Evolutionary conservation across 2,797 vertebrate genomes (phyloP).

Genomic region (Megalops cyprinoides): DNA sequence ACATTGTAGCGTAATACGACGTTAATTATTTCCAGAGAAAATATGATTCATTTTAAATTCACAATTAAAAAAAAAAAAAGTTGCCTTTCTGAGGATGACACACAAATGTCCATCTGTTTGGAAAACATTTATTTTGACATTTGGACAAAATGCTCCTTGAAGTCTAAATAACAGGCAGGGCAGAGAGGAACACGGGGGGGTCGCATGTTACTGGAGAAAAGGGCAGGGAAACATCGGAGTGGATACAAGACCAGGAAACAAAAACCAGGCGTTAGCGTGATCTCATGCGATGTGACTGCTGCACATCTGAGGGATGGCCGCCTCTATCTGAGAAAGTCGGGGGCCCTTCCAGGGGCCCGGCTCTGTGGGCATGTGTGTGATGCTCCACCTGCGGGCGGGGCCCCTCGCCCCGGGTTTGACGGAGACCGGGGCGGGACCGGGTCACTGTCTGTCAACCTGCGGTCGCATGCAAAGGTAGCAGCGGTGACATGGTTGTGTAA

Average conservation of each 20-base stretch:
- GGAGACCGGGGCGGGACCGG: not conserved
- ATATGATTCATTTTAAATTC: too few relatives aligned
- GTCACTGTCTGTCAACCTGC: slow-evolving; percentile 12
- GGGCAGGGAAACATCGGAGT: slow-evolving; percentile 55
- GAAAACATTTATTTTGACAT: slow-evolving; percentile 56
- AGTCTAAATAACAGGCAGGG: slow-evolving; percentile 53
- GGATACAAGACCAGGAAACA: slow-evolving; percentile 48
- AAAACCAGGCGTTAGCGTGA: slow-evolving; percentile 47
- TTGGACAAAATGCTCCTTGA: slow-evolving; percentile 55
- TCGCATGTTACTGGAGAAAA: slow-evolving; percentile 57
- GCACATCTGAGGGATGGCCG: slow-evolving; percentile 34
- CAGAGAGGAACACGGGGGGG: slow-evolving; percentile 51
- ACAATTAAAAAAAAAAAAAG: not conserved
- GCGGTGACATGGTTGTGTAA: slow-evolving; percentile 57
- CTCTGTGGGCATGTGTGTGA: not conserved
- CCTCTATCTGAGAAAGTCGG: slow-evolving; percentile 20
- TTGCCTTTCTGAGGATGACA: not conserved
- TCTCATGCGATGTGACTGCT: slow-evolving; percentile 1
- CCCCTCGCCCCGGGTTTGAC: slow-evolving; percentile 7
- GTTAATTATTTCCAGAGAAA: too few relatives aligned
- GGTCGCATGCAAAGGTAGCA: slow-evolving; percentile 29
- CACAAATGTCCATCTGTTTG: not conserved
- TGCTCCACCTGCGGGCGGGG: not conserved
- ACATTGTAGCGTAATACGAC: too few relatives aligned
- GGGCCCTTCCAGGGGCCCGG: not conserved